Evolutionary conservation across 2,888 invertebrate species (phyloP).

Genomic region (Ectemnius cavifrons): DNA sequence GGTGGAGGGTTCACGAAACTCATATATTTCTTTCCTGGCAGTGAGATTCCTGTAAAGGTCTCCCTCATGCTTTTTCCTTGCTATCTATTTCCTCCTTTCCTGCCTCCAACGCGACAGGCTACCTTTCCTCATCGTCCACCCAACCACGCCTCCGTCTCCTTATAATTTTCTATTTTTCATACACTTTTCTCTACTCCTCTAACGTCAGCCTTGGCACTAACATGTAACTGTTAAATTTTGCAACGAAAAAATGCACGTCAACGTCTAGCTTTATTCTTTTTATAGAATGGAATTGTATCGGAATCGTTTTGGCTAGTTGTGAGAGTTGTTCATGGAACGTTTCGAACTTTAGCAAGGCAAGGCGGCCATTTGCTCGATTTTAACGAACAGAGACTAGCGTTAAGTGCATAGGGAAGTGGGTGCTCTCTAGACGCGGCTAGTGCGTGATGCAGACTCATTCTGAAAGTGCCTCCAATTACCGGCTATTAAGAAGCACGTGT

Average conservation of each 20-base stretch:
- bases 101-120: constrained; percentile 25
- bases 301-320: too few relatives aligned
- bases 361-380: too few relatives aligned
- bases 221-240: too few relatives aligned
- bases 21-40: constrained; percentile 37
- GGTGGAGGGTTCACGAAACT: constrained; percentile 35
- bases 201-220: too few relatives aligned
- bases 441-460: constrained; percentile 54
- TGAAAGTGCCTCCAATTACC: constrained; percentile 48
- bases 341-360: too few relatives aligned
- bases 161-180: constrained; percentile 8
- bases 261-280: too few relatives aligned
- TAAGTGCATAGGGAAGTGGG: constrained; percentile 29
- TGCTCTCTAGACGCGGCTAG: constrained; percentile 13
- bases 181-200: too few relatives aligned
- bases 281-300: too few relatives aligned
- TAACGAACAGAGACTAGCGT: not conserved
- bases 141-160: constrained; percentile 15
- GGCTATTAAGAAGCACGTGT: constrained; percentile 58
- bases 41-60: constrained; percentile 48
- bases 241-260: too few relatives aligned
- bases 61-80: constrained; percentile 10
- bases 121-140: constrained; percentile 33
- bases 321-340: too few relatives aligned
- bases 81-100: constrained; percentile 2